These are phyloP conservation scores for Benthosema pterotum DNA, from an alignment of 2,797 vertebrate species.

Conservation along the genomic window DNA sequence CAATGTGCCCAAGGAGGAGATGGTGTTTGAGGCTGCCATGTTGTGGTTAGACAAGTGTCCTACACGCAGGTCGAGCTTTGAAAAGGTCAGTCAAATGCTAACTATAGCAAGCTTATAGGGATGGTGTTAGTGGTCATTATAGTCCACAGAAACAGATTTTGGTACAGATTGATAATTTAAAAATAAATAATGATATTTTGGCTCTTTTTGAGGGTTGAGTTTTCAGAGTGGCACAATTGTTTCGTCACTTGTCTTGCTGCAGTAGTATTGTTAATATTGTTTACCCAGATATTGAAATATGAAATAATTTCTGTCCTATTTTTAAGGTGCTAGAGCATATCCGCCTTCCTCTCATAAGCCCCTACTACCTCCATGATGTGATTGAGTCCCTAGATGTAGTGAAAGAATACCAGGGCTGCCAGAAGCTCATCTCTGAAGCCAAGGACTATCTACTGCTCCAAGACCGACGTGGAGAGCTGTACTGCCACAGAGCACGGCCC, in stretches of 20 bases:
- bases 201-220: too few species aligned
- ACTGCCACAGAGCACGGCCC: constrained; percentile 75
- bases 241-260: too few species aligned
- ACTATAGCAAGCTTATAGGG: too few species aligned
- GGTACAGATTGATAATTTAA: too few species aligned
- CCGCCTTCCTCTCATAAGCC: constrained; percentile 82
- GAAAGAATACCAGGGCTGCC: constrained; percentile 78
- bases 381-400: constrained; percentile 81
- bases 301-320: not conserved
- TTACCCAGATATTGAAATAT: too few species aligned
- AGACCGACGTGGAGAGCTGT: constrained; percentile 83
- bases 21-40: constrained; percentile 81
- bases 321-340: constrained; percentile 82
- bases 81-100: constrained; percentile 71
- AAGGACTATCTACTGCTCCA: constrained; percentile 85
- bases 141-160: too few species aligned
- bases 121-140: too few species aligned
- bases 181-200: too few species aligned
- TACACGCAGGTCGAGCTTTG: constrained; percentile 78
- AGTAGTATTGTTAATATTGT: too few species aligned
- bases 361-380: constrained; percentile 85
- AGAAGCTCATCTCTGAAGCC: constrained; percentile 83
- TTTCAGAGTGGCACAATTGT: too few species aligned
- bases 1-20: constrained; percentile 81
- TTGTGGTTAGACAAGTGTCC: constrained; percentile 81